Conservation (phyloP, 2,888 invertebrate genomes). For the Hymenopus coronatus region DNA sequence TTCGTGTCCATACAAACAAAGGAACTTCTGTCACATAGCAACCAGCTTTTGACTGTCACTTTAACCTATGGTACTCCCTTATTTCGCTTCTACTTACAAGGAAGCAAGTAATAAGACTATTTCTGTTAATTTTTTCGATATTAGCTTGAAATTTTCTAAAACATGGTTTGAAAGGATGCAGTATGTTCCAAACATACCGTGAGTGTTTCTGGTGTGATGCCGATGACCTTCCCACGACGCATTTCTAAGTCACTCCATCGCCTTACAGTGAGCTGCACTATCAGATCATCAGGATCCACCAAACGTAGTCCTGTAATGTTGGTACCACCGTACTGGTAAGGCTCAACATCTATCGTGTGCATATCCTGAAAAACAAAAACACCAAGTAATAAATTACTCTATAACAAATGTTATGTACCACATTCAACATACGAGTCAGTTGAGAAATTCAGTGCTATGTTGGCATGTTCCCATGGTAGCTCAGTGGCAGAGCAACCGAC, state of each 20-base stretch:
- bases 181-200: constrained; percentile 14
- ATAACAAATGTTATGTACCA: too few species aligned
- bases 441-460: too few species aligned
- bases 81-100: too few species aligned
- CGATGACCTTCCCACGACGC: constrained; percentile 17
- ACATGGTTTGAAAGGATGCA: background rate
- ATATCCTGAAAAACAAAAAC: constrained; percentile 47
- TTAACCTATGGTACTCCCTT: too few species aligned
- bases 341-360: constrained; percentile 51
- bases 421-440: too few species aligned
- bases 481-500: too few species aligned
- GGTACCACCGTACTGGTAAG: constrained; percentile 54
- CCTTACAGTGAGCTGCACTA: constrained; percentile 39
- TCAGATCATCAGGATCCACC: constrained; percentile 46
- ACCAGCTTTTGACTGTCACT: too few species aligned
- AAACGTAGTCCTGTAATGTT: constrained; percentile 56
- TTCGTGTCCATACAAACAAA: too few species aligned
- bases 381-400: too few species aligned
- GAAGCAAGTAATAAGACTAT: too few species aligned
- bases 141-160: background rate
- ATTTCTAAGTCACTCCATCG: constrained; percentile 31
- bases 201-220: constrained; percentile 31
- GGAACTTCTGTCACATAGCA: too few species aligned
- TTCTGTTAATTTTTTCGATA: background rate
- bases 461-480: too few species aligned